Conservation (phyloP, 1,140 invertebrate genomes). For the Drosophila melanica region DNA sequence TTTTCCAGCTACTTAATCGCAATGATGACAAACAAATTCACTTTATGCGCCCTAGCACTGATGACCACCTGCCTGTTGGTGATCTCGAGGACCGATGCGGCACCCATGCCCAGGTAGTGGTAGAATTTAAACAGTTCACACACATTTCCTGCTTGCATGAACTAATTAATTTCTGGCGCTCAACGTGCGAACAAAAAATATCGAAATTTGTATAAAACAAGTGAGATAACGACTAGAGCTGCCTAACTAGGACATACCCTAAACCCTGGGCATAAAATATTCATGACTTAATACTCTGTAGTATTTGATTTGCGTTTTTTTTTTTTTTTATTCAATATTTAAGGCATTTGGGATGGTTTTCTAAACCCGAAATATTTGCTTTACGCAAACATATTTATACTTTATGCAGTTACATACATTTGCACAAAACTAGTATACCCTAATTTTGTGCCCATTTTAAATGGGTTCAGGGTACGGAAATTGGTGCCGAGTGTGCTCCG, state of each 20-base stretch:
- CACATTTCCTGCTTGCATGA: conserved; percentile 22
- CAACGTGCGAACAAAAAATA: conserved; percentile 28
- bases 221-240: too few relatives aligned
- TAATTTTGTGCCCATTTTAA: too few relatives aligned
- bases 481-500: conserved; percentile 27
- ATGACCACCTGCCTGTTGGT: conserved; percentile 66
- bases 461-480: background rate
- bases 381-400: too few relatives aligned
- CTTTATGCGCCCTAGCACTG: conserved; percentile 60
- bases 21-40: conserved; percentile 76
- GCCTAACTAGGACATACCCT: too few relatives aligned
- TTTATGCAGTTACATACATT: too few relatives aligned
- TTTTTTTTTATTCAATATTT: too few relatives aligned
- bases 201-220: conserved; percentile 41
- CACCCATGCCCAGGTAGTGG: conserved; percentile 84
- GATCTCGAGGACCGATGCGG: conserved; percentile 70
- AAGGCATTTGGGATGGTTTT: too few relatives aligned
- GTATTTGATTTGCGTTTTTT: too few relatives aligned
- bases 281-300: too few relatives aligned
- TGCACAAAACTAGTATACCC: too few relatives aligned
- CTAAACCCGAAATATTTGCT: too few relatives aligned
- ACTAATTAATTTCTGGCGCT: conserved; percentile 68
- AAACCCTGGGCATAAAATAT: too few relatives aligned
- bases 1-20: conserved; percentile 52
- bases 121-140: conserved; percentile 23